A percentile compares a stretch with the other conserved stretches of the same genome.
Conservation (phyloP, 2,797 vertebrate genomes). For the Moxostoma hubbsi region DNA sequence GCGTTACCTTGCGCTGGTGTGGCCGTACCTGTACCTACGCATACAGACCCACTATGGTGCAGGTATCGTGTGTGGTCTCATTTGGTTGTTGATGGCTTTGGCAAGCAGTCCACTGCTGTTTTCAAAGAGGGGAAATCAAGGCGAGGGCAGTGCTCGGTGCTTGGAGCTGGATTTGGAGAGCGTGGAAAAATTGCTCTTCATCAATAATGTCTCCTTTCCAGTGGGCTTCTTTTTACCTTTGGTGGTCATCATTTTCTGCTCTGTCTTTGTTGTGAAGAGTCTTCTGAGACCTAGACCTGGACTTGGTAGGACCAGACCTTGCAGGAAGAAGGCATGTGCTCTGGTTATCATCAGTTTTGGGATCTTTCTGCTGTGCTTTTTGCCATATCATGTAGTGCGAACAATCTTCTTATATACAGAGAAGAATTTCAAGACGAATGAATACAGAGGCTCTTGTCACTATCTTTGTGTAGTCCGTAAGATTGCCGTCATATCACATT, state of each 20-base stretch:
- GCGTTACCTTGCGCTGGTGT: constrained; percentile 73
- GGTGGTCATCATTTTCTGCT: constrained; percentile 70
- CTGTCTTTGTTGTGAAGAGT: constrained; percentile 67
- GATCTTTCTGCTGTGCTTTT: constrained; percentile 78
- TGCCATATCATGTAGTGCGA: constrained; percentile 77
- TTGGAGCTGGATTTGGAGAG: constrained; percentile 66
- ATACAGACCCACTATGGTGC: constrained; percentile 60
- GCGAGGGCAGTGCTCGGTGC: constrained; percentile 46
- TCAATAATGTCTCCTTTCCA: constrained; percentile 68
- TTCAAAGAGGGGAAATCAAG: not conserved
- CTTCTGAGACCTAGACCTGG: constrained; percentile 63
- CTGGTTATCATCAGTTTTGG: constrained; percentile 74
- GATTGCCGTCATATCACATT: constrained; percentile 66
- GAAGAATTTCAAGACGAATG: not conserved
- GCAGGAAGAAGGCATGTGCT: constrained; percentile 71
- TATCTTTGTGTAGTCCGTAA: constrained; percentile 64
- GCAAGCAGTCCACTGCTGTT: constrained; percentile 62
- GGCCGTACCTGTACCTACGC: constrained; percentile 66
- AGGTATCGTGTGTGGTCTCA: constrained; percentile 62
- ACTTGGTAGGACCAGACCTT: not conserved
- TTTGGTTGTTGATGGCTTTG: constrained; percentile 73
- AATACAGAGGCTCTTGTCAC: not conserved
- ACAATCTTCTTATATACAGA: constrained; percentile 66
- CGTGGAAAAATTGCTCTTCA: constrained; percentile 43
- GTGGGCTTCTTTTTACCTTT: constrained; percentile 76